Evolutionary conservation across 92 coral and sea anemone genomes (phyloP).

Genomic region (Chrysogorgia sp.): DNA sequence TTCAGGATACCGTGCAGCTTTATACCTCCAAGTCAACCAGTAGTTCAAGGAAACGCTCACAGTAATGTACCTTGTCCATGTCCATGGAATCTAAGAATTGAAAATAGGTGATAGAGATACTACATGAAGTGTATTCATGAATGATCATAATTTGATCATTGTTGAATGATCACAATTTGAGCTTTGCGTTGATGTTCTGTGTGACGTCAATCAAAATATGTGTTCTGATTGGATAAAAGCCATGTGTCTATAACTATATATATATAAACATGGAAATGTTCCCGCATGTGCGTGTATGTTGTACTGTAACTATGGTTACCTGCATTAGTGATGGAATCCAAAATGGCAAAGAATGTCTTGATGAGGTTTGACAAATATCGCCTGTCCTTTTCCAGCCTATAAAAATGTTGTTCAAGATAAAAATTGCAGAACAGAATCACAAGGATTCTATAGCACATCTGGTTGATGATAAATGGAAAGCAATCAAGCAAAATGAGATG

Average conservation of each 20-base stretch:
- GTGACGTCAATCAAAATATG: no score
- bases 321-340: constrained; percentile 75
- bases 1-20: constrained; percentile 3
- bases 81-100: constrained; percentile 66
- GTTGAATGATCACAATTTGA: no score
- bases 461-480: no score
- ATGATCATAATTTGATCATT: not conserved
- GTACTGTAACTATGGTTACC: constrained; percentile 59
- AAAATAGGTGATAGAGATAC: no score
- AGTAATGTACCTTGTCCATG: constrained; percentile 78
- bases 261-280: no score
- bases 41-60: constrained; percentile 89
- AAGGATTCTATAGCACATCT: not conserved
- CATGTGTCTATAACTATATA: no score
- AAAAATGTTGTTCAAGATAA: not conserved
- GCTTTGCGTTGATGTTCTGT: no score
- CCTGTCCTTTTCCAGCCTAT: constrained; percentile 76
- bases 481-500: no score
- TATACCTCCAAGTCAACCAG: constrained; percentile 90
- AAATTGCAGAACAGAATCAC: not conserved
- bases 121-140: not conserved
- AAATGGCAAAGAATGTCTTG: constrained; percentile 70
- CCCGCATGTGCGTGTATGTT: no score
- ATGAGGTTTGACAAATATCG: constrained; percentile 77
- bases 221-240: no score